Evolutionary conservation across 2,113 vertebrate genomes (phyloP), one percentile per base, ranked within the genome.

Genomic region (Lycaon pictus): DNA sequence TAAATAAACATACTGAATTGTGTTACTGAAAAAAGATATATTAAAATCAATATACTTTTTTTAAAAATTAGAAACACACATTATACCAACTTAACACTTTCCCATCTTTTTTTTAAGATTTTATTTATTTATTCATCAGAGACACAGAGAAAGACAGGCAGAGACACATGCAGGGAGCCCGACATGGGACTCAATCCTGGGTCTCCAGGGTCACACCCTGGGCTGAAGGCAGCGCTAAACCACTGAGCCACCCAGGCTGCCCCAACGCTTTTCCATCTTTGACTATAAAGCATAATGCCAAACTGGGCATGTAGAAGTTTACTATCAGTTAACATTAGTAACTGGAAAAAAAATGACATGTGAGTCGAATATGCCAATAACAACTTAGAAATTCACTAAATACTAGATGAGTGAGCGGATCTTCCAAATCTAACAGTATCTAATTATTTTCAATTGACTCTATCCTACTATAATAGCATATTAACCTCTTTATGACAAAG

Each of bases 21-120:
- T 93, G 72, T 96, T 58, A 93, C 32, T 86, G 55, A 67, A 16
- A 29, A 84, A 95, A 69, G n/a, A 85, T 43, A 4, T 83, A 93
- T 43, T 80, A 69, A 94, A 90, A 88, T 72, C 22, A 65, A 37
- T 58, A 67, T 15, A 35, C 9, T 29, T 10, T 67, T 76, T 95
- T 63, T 22, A 23, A 23, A 71, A 81, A 79, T 37, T 81, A 89
- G 29, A 77, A 76, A 51, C 5, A 89, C 3, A 25, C 56, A 65
- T 53, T 27, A 65, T 11, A 92, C 2, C 15, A 12, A 12, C 3
- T 83, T 86, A 89, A 77, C 3, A 55, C 7, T 43, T 43, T 43
- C 43, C 43, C 43, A 43, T 43, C 43, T 43, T 43, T 43, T 43
- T 43, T 43, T 43, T 43, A 43, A 43, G 43, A 43, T 43, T 43